phyloP scores from a whole-genome alignment of 2,113 vertebrate species.

The Apus apus region DNA sequence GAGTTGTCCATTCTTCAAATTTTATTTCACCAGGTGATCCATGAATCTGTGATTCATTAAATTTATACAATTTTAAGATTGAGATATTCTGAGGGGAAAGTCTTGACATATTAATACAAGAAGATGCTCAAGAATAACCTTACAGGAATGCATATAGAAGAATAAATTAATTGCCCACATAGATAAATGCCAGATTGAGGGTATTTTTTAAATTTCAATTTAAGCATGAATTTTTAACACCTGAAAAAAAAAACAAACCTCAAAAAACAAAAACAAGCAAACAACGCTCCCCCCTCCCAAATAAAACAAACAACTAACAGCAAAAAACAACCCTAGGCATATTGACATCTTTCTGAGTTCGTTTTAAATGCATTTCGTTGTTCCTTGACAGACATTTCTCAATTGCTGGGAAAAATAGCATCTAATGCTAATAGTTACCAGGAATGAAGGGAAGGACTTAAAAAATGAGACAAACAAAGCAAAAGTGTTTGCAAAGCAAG shows the following conservation, averaged over 20 bases:
- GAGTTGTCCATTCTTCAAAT: not conserved
- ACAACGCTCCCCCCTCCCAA: no score
- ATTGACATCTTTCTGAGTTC: not conserved
- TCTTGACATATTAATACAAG: not conserved
- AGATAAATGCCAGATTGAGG: not conserved
- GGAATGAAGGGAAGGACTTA: not conserved
- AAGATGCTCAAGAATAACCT: not conserved
- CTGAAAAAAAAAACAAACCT: not conserved
- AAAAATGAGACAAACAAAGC: not conserved
- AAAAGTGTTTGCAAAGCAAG: not conserved
- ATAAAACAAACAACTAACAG: not conserved
- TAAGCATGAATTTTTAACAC: not conserved
- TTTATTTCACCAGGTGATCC: not conserved
- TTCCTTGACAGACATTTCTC: not conserved
- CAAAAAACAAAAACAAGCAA: no score
- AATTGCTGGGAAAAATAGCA: not conserved
- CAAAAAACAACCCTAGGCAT: not conserved
- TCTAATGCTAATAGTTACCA: not conserved
- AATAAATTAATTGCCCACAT: not conserved
- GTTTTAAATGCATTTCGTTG: not conserved
- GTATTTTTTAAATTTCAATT: not conserved
- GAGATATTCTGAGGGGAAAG: not conserved
- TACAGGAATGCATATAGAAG: not conserved
- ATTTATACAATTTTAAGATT: not conserved
- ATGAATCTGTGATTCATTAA: not conserved